Base-by-base conservation (phyloP, 2,797 vertebrate species). In the Anolis apletophallus region DNA sequence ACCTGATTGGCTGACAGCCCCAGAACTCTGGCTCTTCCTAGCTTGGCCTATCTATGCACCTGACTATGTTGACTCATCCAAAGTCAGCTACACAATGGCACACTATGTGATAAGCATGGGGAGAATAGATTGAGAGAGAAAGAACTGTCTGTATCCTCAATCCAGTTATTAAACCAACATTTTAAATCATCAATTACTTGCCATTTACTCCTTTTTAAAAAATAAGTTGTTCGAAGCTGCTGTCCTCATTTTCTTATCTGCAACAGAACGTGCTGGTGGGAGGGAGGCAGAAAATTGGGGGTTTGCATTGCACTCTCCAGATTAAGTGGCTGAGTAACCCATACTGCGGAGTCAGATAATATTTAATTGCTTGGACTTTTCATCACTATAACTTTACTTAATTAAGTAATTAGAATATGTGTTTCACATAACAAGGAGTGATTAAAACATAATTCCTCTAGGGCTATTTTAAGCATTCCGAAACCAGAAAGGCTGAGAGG, bases 311-410 rank as follows among this genome's bases (percentile, higher is more conserved):
- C 14, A 59, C n/a, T 79, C 26, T 4, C 81, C 40, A 76, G 87
- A n/a, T 55, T 34, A 5, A 77, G 59, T 84, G 85, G 34, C 61
- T 32, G 29, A 61, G 73, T 64, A 92, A 83, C 26, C 67, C 85
- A 85, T 2, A 57, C 54, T 84, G 71, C 46, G 67, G 82, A 40
- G 71, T 86, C 79, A 90, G 84, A 91, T 71, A 90, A 23, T 10
- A 87, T 89, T 91, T 94, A 88, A 94, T 94, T 94, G 79, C 54
- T 88, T 91, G 85, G 91, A 87, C 91, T 88, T 91, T 91, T 91
- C 61, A 71, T 87, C 83, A 68, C 86, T 93, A 88, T 87, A 88
- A 87, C 7, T 89, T 88, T 55, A 12, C 57, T 90, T 91, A 89
- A 92, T 89, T 91, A 84, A 87, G 21, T 89, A 90, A 93, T 90